Evolutionary conservation across 2,113 vertebrate genomes (phyloP), one percentile per base, ranked within the genome.

Genomic region (Dunckerocampus dactyliophorus): DNA sequence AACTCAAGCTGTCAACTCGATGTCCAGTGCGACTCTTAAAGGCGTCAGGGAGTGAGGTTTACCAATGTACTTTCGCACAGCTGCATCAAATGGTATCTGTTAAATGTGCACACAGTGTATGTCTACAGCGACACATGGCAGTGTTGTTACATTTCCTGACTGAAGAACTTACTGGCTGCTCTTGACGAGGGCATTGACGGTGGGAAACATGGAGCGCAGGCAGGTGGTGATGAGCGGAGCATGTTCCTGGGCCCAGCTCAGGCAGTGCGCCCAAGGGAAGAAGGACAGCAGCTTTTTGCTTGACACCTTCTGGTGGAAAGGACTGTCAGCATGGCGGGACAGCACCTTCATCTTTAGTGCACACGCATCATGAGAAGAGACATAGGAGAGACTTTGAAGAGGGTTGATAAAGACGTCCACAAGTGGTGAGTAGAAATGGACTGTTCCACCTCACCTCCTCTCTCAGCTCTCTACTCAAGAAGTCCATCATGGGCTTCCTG

Each of bases 401-500:
- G 9, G 9, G 10, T 39, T 43, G 39, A 37, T 39, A 12, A 39
- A 12, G 37, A 39, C 10, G 7, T 39, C 37, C 37, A 39, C 37
- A 39, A 43, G 4, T 13, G 39, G 39, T 43, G 39, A 43, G 39
- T 14, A 43, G 5, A 34, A 34, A 34, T 34, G 11, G 48, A 10
- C 48, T 8, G 6, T 13, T 13, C 21, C 20, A 31, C 49, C 81
- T 82, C 77, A 84, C 85, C 81, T 86, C 85, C 17, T 69, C 66
- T 28, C 76, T 80, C 65, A 87, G 48, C 69, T 79, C 78, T 59
- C 79, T 84, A 31, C 69, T 77, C 78, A 77, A 79, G 68, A 87
- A 87, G n/a, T 86, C 83, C 75, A 87, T 69, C 85, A 87, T 86
- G 65, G 78, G 80, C n/a, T 83, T 84, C 16, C 83, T 60, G 20